Conservation (phyloP, 2,113 vertebrate species). For the Ophiodon elongatus region DNA sequence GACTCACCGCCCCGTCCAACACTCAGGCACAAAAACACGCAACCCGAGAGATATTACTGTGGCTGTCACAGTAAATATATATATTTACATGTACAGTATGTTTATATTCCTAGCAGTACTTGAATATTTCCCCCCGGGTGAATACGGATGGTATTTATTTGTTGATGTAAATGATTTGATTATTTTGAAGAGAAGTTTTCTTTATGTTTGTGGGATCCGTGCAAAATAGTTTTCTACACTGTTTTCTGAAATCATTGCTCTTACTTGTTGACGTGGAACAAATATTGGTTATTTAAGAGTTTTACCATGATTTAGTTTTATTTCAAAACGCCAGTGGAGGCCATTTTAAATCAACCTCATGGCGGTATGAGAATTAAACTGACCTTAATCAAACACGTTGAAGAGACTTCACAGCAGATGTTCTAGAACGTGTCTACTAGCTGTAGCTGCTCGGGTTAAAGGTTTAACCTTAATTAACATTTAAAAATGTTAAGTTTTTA, state of each 20-base stretch:
- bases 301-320: not conserved
- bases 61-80: not conserved
- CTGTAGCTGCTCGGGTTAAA: too few relatives aligned
- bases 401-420: slow-evolving; percentile 6
- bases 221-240: not conserved
- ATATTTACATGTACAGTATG: slow-evolving; percentile 12
- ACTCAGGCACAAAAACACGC: slow-evolving; percentile 18
- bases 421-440: too few relatives aligned
- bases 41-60: not conserved
- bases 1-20: not conserved
- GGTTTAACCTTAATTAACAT: not conserved
- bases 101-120: slow-evolving; percentile 54
- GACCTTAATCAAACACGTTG: not conserved
- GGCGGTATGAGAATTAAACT: not conserved
- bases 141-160: slow-evolving; percentile 49
- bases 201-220: slow-evolving; percentile 14
- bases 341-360: too few relatives aligned
- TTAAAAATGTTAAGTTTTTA: too few relatives aligned
- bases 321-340: not conserved
- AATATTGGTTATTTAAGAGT: not conserved
- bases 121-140: slow-evolving; percentile 42
- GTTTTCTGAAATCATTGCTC: not conserved
- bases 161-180: not conserved
- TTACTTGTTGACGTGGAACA: not conserved
- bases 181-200: slow-evolving; percentile 34